These are phyloP conservation scores for Halictus ligatus DNA, from an alignment of 2,888 invertebrate genomes.

Conservation along the genomic window DNA sequence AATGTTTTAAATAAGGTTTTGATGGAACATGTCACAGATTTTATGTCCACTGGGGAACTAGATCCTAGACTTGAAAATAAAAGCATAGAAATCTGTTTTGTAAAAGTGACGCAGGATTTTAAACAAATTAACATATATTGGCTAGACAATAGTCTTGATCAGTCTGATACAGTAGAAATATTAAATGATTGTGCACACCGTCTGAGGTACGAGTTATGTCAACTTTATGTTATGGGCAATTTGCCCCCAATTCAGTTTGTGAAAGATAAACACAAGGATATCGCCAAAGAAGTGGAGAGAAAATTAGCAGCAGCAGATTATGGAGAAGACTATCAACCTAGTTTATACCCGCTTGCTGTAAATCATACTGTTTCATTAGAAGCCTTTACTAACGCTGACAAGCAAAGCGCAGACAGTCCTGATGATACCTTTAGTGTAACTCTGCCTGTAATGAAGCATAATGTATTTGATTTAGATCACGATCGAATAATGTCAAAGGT, in stretches of 20 bases:
- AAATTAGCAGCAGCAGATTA: conserved; percentile 88
- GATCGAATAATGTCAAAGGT: conserved; percentile 86
- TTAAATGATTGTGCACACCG: conserved; percentile 86
- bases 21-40: conserved; percentile 92
- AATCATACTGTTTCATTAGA: conserved; percentile 19
- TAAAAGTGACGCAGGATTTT: conserved; percentile 89
- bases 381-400: conserved; percentile 12
- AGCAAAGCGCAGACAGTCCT: conserved; percentile 23
- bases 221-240: conserved; percentile 90
- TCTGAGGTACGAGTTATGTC: conserved; percentile 90
- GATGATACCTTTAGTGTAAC: conserved; percentile 82
- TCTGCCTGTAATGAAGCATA: conserved; percentile 90
- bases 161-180: conserved; percentile 81
- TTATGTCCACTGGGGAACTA: conserved; percentile 90
- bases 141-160: conserved; percentile 82
- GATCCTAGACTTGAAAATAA: conserved; percentile 86
- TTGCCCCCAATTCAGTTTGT: conserved; percentile 91
- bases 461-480: conserved; percentile 90
- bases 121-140: conserved; percentile 90
- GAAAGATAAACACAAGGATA: conserved; percentile 87
- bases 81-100: conserved; percentile 91
- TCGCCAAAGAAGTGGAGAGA: conserved; percentile 87
- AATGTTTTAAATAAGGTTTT: conserved; percentile 92
- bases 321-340: conserved; percentile 88
- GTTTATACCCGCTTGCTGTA: conserved; percentile 51